Percentiles rank a stretch among this genome's conserved stretches.
phyloP scores from a whole-genome alignment of 1,140 invertebrate genomes.

The Formica selysi region DNA sequence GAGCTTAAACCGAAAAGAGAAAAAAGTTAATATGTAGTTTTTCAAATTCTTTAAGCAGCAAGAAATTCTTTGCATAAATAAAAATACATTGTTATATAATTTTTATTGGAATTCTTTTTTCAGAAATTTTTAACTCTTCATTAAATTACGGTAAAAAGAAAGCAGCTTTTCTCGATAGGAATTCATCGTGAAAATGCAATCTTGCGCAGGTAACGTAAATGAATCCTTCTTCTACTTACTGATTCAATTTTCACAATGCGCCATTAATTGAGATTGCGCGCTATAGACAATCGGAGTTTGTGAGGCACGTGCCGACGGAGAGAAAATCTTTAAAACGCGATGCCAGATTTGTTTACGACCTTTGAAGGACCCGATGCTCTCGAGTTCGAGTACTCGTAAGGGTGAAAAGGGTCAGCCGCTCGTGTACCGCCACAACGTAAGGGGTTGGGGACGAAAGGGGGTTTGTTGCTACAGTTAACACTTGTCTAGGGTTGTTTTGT shows the following conservation, averaged over 20 bases:
- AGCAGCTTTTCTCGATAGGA: not conserved
- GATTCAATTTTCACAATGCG: conserved; percentile 43
- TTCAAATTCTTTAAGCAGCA: not conserved
- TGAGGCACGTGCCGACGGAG: conserved; percentile 14
- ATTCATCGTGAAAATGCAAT: not conserved
- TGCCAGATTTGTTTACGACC: conserved; percentile 73
- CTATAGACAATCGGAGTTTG: conserved; percentile 58
- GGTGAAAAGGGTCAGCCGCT: conserved; percentile 71
- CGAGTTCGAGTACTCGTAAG: conserved; percentile 64
- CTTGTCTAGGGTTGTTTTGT: conserved; percentile 63
- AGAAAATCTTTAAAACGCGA: conserved; percentile 68
- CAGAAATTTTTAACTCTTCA: not conserved
- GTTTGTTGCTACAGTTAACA: conserved; percentile 76
- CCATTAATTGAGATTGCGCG: conserved; percentile 31
- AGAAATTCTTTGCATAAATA: not conserved
- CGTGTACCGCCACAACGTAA: conserved; percentile 58
- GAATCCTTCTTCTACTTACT: conserved; percentile 8
- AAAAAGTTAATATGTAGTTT: not conserved
- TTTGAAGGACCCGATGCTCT: conserved; percentile 60
- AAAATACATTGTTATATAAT: not conserved
- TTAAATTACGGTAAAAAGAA: not conserved
- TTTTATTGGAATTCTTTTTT: not conserved
- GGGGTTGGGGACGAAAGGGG: conserved; percentile 66
- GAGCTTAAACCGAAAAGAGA: not conserved
- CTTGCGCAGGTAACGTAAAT: conserved; percentile 1